These are phyloP conservation scores for Mus spretus DNA, from an alignment of 2,797 vertebrate species.

Conservation along the genomic window DNA sequence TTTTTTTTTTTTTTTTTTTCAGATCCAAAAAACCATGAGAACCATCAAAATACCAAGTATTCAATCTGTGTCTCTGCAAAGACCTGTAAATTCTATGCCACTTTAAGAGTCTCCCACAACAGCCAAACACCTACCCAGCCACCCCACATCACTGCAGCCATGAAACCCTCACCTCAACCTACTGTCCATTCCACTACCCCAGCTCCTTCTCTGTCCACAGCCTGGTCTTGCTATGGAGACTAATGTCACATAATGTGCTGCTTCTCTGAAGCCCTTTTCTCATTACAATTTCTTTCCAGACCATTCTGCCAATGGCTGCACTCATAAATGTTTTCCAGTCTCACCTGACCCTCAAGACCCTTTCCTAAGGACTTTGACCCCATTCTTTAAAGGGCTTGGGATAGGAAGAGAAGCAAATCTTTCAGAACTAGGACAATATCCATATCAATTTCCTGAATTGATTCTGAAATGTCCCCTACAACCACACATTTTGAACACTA, in stretches of 20 bases:
- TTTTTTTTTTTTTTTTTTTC: slow-evolving; percentile 9
- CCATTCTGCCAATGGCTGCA: not conserved
- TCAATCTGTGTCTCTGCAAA: not conserved
- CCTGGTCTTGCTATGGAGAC: not conserved
- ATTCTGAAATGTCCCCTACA: not conserved
- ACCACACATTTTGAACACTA: not conserved
- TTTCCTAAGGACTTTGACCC: not conserved
- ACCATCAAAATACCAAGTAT: not conserved
- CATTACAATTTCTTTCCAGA: slow-evolving; percentile 35
- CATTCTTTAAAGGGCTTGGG: not conserved
- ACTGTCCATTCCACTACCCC: not conserved
- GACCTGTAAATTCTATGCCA: not conserved
- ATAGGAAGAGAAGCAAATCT: slow-evolving; percentile 15
- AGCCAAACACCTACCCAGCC: not conserved
- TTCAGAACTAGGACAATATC: not conserved
- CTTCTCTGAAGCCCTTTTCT: slow-evolving; percentile 24
- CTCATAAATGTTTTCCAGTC: not conserved
- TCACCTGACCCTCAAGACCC: slow-evolving; percentile 18
- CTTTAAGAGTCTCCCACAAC: not conserved
- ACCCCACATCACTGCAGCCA: not conserved
- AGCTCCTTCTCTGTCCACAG: not conserved
- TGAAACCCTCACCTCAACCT: not conserved
- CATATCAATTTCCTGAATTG: not conserved
- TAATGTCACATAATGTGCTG: not conserved
- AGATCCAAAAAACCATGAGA: slow-evolving; percentile 8